Base-by-base conservation (phyloP, 2,797 vertebrate species). In the Sebastes kiyomatsui region DNA sequence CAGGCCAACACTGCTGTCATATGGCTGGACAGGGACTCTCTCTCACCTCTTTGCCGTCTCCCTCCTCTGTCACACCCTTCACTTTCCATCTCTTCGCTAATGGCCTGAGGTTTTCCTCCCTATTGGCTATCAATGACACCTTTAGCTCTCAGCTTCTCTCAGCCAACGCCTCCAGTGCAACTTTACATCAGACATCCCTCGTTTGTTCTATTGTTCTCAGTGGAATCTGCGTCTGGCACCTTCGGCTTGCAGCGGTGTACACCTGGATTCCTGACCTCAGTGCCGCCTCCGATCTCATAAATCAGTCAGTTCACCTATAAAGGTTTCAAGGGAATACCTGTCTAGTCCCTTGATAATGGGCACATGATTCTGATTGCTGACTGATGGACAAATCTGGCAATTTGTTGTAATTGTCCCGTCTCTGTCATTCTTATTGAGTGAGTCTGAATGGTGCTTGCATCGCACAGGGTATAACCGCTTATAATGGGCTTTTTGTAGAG, bases 231-330 rank as follows among this genome's bases (percentile, higher is more conserved):
- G 13, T 77, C 79, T 83, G 71, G 72, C 72, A 80, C 62, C 54
- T 54, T 67, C 55, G 42, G 22, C 59, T 79, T 12, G 4, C 60
- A 79, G 55, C 7, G 8, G 23, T 20, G 18, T 85, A 83, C 89
- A 90, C 86, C 90, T 90, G 87, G 79, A 88, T 90, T 79, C 65
- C 79, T 84, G 79, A 90, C 75, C 75, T 88, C 70, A 55, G 71
- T 38, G 56, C 70, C 2, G 65, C 82, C 80, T 81, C 75, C 28
- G 52, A 67, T 78, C 84, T 72, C 79, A 81, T 92, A 92, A 93
- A 93, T 92, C 90, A 88, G 82, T 93, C 89, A 85, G 6, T 84
- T 82, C 42, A 14, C 68, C n/a, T 35, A 73, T 91, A 90, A 90
- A 90, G 1, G 2, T 83, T 84, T 86, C 75, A 89, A 83, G 86